Percentiles rank a stretch among this genome's conserved stretches.
phyloP scores from a whole-genome alignment of 1,140 invertebrate species.

The Hycleus cichorii region DNA sequence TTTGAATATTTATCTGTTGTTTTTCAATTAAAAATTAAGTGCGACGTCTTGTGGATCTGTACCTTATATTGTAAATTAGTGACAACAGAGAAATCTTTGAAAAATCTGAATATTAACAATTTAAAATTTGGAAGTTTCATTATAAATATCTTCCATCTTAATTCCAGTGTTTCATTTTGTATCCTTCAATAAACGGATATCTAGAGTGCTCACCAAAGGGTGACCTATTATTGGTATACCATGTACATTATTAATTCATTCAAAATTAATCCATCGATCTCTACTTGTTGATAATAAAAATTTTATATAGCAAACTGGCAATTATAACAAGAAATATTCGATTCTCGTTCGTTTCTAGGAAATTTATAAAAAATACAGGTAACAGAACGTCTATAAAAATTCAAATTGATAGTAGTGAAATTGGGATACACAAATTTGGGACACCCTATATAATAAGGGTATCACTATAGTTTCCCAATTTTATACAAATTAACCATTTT shows the following conservation, averaged over 20 bases:
- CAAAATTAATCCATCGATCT: background rate
- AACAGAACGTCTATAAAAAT: no score
- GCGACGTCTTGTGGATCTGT: conserved; percentile 31
- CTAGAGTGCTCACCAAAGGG: background rate
- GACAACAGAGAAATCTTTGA: conserved; percentile 25
- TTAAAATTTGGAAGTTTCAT: conserved; percentile 34
- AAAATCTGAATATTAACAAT: conserved; percentile 33
- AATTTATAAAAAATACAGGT: no score
- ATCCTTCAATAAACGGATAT: conserved; percentile 16
- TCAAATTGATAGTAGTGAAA: no score
- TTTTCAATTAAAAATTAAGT: conserved; percentile 3
- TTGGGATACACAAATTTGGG: no score
- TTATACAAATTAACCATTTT: no score
- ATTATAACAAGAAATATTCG: background rate
- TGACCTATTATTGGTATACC: background rate
- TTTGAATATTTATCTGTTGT: no score
- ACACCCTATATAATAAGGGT: no score
- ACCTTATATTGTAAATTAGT: conserved; percentile 35
- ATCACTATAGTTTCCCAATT: no score
- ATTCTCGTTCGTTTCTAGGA: background rate
- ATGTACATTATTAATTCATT: background rate
- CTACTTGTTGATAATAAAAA: no score
- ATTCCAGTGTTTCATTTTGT: conserved; percentile 6
- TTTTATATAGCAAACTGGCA: no score
- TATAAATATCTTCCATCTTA: conserved; percentile 32